phyloP scores from a whole-genome alignment of 2,797 vertebrate genomes.

The Craterocephalus amniculus region DNA sequence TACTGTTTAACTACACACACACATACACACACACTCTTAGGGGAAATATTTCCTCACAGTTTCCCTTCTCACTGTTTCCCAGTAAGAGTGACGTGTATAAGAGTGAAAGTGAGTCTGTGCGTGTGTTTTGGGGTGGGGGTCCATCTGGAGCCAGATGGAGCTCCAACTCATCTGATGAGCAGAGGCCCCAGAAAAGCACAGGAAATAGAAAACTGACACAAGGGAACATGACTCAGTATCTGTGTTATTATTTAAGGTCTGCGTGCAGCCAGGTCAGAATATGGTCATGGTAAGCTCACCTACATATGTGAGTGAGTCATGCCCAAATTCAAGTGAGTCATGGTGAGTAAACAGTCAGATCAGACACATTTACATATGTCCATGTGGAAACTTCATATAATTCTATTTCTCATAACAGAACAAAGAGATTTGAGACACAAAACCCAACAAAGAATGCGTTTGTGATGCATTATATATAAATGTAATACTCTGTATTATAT shows the following conservation, averaged over 20 bases:
- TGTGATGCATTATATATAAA: slow-evolving; percentile 48
- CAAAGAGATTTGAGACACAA: slow-evolving; percentile 40
- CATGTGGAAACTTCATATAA: neutral
- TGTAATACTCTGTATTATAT: slow-evolving; percentile 54
- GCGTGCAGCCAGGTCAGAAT: slow-evolving; percentile 43
- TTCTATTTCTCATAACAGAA: slow-evolving; percentile 26
- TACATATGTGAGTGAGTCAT: slow-evolving; percentile 47
- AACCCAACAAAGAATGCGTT: slow-evolving; percentile 50
- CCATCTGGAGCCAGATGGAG: slow-evolving; percentile 59
- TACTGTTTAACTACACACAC: slow-evolving; percentile 8
- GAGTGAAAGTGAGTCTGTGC: slow-evolving; percentile 13
- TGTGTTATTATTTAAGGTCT: slow-evolving; percentile 15
- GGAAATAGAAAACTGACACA: slow-evolving; percentile 58
- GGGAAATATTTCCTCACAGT: slow-evolving; percentile 27
- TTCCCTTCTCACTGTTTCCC: slow-evolving; percentile 32
- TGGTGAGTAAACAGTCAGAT: slow-evolving; percentile 42
- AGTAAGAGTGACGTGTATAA: slow-evolving; percentile 48
- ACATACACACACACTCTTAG: slow-evolving; percentile 21
- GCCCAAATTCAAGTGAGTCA: slow-evolving; percentile 52
- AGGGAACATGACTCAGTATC: slow-evolving; percentile 57
- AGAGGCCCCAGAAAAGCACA: slow-evolving; percentile 51
- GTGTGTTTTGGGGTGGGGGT: slow-evolving; percentile 25
- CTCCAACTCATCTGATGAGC: slow-evolving; percentile 45
- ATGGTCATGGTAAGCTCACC: slow-evolving; percentile 46
- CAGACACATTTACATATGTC: slow-evolving; percentile 20